These are phyloP conservation scores for Heliangelus exortis DNA, from an alignment of 2,797 vertebrate species.

Conservation along the genomic window DNA sequence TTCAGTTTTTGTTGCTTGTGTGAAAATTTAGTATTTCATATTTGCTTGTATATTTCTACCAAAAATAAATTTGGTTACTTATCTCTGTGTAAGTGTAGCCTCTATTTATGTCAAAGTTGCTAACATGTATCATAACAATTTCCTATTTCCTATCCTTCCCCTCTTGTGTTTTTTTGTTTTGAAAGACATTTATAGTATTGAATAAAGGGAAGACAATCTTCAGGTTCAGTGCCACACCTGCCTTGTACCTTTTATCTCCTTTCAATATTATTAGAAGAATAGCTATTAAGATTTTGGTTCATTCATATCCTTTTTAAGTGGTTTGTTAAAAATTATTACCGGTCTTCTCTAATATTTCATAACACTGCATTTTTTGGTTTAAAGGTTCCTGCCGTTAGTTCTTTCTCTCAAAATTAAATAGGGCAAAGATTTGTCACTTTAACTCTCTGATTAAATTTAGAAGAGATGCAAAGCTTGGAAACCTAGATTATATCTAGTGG, in stretches of 20 bases:
- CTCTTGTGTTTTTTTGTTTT: constrained; percentile 16
- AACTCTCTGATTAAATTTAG: not conserved
- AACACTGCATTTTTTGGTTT: not conserved
- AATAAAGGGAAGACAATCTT: constrained; percentile 92
- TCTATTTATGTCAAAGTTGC: not conserved
- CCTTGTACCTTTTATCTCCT: constrained; percentile 93
- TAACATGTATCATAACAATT: not conserved
- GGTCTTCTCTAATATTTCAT: not conserved
- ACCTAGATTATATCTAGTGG: not conserved
- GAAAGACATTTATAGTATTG: constrained; percentile 96
- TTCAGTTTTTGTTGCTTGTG: not conserved
- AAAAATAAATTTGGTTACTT: not conserved
- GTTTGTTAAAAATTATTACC: not conserved
- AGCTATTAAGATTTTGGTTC: constrained; percentile 95
- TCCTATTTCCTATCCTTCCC: not conserved
- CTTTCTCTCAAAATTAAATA: not conserved
- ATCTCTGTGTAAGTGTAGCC: not conserved
- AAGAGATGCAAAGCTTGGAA: not conserved
- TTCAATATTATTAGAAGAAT: constrained; percentile 92
- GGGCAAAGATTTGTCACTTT: not conserved
- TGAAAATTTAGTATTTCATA: not conserved
- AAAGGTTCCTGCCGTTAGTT: not conserved
- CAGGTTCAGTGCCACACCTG: constrained; percentile 94
- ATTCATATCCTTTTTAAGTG: constrained; percentile 95
- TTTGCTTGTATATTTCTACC: not conserved